A percentile compares a stretch with the other conserved stretches of the same genome.
Conservation (phyloP, 2,888 invertebrate species). For the Lucinisca nassula region DNA sequence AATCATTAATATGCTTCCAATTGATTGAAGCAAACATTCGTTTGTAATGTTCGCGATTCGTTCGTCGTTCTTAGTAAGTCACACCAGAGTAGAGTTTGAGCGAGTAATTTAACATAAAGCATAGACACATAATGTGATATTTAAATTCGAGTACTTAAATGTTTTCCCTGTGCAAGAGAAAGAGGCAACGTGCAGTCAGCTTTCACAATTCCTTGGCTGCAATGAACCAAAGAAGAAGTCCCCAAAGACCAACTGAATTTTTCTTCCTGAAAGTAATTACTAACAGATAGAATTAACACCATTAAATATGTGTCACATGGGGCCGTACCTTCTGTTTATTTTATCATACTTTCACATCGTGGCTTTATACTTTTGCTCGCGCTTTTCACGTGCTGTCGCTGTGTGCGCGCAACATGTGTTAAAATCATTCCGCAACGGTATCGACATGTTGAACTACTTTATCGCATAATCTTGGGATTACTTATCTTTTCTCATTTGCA, state of each 20-base stretch:
- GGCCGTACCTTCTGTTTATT: constrained; percentile 67
- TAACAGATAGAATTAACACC: not conserved
- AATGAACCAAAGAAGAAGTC: not conserved
- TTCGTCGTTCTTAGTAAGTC: not conserved
- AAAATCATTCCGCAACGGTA: constrained; percentile 55
- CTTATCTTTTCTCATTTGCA: constrained; percentile 68
- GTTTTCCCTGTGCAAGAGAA: not conserved
- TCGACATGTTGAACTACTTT: constrained; percentile 59
- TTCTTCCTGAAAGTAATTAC: not conserved
- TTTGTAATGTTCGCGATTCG: not conserved
- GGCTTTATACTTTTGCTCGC: constrained; percentile 56
- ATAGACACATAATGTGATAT: no score
- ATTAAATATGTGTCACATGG: constrained; percentile 51
- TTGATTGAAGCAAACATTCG: not conserved
- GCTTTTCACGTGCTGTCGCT: constrained; percentile 61
- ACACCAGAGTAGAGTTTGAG: not conserved
- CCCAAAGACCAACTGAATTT: not conserved
- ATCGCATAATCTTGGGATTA: constrained; percentile 64
- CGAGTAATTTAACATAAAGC: not conserved
- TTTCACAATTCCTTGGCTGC: not conserved
- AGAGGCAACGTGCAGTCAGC: not conserved
- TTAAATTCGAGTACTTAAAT: not conserved
- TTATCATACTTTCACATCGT: constrained; percentile 61
- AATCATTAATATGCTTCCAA: not conserved
- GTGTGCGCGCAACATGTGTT: constrained; percentile 70